Percentiles rank a stretch among this genome's conserved stretches.
These are phyloP conservation scores for Creontiades dilutus DNA, from an alignment of 2,888 invertebrate species.

Conservation along the genomic window DNA sequence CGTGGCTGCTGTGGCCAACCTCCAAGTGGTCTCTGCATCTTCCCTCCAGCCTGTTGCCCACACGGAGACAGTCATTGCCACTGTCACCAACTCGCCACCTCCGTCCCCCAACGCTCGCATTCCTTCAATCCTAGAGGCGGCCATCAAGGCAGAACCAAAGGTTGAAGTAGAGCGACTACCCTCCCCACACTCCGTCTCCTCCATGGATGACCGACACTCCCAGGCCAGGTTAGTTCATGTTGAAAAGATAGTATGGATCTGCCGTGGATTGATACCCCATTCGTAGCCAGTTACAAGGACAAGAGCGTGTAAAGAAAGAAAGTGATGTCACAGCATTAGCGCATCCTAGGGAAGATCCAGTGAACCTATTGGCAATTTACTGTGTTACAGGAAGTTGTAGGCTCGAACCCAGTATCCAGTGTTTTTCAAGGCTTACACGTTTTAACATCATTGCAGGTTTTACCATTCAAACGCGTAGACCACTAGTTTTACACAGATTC, in stretches of 20 bases:
- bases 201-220: conserved; percentile 79
- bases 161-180: conserved; percentile 83
- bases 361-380: no score
- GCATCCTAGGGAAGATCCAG: no score
- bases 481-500: no score
- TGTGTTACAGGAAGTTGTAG: no score
- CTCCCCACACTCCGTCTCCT: conserved; percentile 75
- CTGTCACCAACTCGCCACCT: conserved; percentile 74
- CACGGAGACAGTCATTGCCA: conserved; percentile 76
- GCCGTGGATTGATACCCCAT: no score
- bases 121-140: conserved; percentile 89
- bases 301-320: no score
- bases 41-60: conserved; percentile 76
- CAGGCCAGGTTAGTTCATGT: conserved; percentile 77
- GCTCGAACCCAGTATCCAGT: no score
- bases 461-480: no score
- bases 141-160: conserved; percentile 92
- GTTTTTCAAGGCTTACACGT: no score
- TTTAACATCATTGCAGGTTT: no score
- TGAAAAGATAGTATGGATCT: not conserved
- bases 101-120: conserved; percentile 78
- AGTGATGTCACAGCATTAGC: no score
- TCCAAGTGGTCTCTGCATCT: conserved; percentile 77
- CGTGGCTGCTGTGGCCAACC: conserved; percentile 78
- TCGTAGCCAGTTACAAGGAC: no score